Base-by-base conservation (phyloP, 35 echinoderm and acorn worm species). In the Amphiura filiformis region DNA sequence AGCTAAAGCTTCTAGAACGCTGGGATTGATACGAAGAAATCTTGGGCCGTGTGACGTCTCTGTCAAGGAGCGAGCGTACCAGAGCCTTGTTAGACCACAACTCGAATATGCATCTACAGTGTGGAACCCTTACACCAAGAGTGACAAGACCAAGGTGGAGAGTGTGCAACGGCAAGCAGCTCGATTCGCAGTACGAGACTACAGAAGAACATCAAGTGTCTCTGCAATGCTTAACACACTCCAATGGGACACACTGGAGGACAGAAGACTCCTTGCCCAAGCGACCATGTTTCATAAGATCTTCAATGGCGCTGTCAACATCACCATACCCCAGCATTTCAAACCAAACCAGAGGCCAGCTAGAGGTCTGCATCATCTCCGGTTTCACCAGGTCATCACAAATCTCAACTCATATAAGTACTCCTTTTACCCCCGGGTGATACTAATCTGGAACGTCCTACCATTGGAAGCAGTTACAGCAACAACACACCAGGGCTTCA, bases 101-200 rank as follows among this genome's bases (percentile, higher is more conserved):
- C 34, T 82, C 9, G 80, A 82, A 37, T 82, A 82, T 0, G 80
- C 80, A 32, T 13, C 80, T 5, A 13, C 34, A 42, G 80, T 39
- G 9, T 82, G 80, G 80, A 82, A 82, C 39, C 80, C 37, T 15
- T 39, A 82, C 31, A 82, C 80, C 34, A 30, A 33, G 33, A 18
- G 36, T 82, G 1, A 33, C 35, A 14, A 31, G 0, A n/a, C n/a
- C n/a, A n/a, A n/a, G n/a, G n/a, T n/a, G n/a, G 44, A 52, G 44
- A 52, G 44, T 20, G 20, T 52, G 7, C 44, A 52, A 52, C 44
- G 44, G 44, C 44, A 52, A 52, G 44, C 44, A 52, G 44, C 44
- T 11, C 44, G 44, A 52, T 52, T 52, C 44, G 20, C 44, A 52
- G 44, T 52, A 52, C 7, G 44, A 7, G 44, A 52, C 44, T 52